Conservation (phyloP, 1,140 invertebrate species). For the Anastrepha obliqua region DNA sequence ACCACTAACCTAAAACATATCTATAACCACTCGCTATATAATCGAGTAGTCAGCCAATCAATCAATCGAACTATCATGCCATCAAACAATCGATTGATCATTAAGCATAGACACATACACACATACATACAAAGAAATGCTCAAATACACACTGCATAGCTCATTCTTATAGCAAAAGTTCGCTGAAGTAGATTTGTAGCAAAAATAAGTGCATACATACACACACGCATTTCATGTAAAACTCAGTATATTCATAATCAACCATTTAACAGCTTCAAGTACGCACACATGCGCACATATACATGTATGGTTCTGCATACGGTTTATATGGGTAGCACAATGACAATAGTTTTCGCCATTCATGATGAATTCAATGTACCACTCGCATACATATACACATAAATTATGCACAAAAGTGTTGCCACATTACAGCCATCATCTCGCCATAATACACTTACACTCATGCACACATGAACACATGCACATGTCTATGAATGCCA, state of each 20-base stretch:
- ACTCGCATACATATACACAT: not conserved
- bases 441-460: not conserved
- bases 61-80: conserved; percentile 37
- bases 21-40: not conserved
- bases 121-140: not conserved
- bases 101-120: not conserved
- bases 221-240: not conserved
- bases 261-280: not conserved
- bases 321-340: not conserved
- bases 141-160: not conserved
- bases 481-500: too few species aligned
- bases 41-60: not conserved
- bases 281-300: not conserved
- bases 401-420: not conserved
- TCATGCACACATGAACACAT: not conserved
- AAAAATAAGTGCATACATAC: not conserved
- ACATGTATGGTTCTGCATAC: not conserved
- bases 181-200: not conserved
- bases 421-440: not conserved
- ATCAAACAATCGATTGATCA: conserved; percentile 38
- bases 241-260: too few species aligned
- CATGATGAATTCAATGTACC: not conserved
- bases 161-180: not conserved
- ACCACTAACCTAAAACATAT: not conserved
- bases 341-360: conserved; percentile 45